A percentile compares a stretch with the other conserved stretches of the same genome.
Conservation (phyloP, 2,888 invertebrate species). For the Emmelina monodactyla region DNA sequence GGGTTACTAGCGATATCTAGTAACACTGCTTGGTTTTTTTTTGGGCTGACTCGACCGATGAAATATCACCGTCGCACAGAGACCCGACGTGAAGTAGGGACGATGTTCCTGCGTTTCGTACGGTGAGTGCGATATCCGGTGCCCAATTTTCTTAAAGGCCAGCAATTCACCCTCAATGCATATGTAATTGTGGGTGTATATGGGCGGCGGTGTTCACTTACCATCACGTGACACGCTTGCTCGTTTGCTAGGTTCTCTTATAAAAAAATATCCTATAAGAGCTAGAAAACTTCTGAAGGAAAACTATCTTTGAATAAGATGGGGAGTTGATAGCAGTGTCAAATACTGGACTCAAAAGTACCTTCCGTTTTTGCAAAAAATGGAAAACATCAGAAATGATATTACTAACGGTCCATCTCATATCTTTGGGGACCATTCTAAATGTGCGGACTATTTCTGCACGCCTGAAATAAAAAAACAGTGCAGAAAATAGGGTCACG, state of each 20-base stretch:
- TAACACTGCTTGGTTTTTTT: too few relatives aligned
- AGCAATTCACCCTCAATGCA: too few relatives aligned
- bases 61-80: too few relatives aligned
- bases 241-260: too few relatives aligned
- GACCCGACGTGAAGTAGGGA: too few relatives aligned
- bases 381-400: slow-evolving; percentile 4
- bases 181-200: too few relatives aligned
- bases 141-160: too few relatives aligned
- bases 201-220: too few relatives aligned
- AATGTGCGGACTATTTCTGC: not conserved
- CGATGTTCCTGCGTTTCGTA: too few relatives aligned
- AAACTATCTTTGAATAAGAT: slow-evolving; percentile 7
- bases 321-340: slow-evolving; percentile 6
- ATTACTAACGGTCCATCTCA: slow-evolving; percentile 3
- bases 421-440: not conserved
- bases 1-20: not conserved
- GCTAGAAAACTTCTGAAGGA: slow-evolving; percentile 3
- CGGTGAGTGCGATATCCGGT: too few relatives aligned
- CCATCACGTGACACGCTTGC: too few relatives aligned
- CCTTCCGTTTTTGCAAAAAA: slow-evolving; percentile 1
- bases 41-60: too few relatives aligned
- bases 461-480: not conserved
- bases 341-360: slow-evolving; percentile 7
- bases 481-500: not conserved
- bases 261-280: slow-evolving; percentile 2